Conservation (phyloP, 2,113 vertebrate species). For the Chlorodrepanis virens region DNA sequence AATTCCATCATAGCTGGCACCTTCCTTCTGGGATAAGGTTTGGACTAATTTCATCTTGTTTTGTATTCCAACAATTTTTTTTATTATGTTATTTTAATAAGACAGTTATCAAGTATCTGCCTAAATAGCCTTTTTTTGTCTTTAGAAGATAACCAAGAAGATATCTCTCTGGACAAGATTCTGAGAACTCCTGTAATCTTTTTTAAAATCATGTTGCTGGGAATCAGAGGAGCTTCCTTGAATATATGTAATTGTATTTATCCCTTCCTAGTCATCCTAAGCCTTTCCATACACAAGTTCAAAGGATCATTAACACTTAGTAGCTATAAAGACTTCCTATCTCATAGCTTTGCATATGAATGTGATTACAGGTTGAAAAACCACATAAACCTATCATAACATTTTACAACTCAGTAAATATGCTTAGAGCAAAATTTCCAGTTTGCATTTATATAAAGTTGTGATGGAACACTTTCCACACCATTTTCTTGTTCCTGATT, state of each 20-base stretch:
- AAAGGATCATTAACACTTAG: neutral
- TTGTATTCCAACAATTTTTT: neutral
- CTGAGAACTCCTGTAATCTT: neutral
- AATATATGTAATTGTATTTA: rapidly evolving
- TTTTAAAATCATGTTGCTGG: neutral
- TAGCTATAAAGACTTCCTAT: neutral
- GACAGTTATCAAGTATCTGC: neutral
- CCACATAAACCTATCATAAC: neutral
- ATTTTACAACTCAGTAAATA: neutral
- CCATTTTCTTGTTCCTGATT: neutral
- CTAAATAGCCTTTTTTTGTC: neutral
- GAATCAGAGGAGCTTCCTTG: neutral
- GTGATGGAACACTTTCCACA: neutral
- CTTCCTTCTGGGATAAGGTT: neutral
- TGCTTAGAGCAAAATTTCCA: neutral
- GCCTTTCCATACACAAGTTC: neutral
- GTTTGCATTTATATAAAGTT: neutral
- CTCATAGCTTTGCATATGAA: neutral
- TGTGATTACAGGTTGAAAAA: neutral
- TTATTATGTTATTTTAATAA: neutral
- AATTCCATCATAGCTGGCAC: neutral
- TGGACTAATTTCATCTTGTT: neutral
- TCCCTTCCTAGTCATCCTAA: neutral
- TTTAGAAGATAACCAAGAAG: neutral
- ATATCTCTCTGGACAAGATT: neutral